Conservation (phyloP, 2,113 vertebrate genomes). For the Hyla sarda region DNA sequence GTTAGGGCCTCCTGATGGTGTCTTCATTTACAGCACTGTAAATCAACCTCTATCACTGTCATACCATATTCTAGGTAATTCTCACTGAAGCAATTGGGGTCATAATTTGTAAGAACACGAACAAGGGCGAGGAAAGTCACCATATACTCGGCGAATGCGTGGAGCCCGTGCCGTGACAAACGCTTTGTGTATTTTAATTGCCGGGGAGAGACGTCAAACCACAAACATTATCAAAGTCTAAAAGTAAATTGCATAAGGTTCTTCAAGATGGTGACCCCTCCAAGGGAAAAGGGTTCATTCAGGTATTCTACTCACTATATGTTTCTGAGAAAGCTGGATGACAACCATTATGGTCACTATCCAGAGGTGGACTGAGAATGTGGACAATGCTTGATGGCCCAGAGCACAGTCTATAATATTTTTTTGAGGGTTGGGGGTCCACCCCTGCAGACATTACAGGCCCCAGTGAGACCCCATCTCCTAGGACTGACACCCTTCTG, state of each 20-base stretch:
- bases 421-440: not conserved
- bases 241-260: not conserved
- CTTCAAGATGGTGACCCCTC: not conserved
- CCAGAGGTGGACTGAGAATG: not conserved
- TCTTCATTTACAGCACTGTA: slow-evolving; percentile 54
- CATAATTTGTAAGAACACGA: slow-evolving; percentile 30
- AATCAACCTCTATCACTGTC: slow-evolving; percentile 44
- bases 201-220: not conserved
- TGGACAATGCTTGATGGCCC: not conserved
- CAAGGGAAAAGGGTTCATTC: not conserved
- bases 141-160: not conserved
- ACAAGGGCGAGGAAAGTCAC: slow-evolving; percentile 51
- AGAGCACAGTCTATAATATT: not conserved
- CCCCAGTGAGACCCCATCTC: no score
- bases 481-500: no score
- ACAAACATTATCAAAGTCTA: slow-evolving; percentile 5
- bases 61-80: slow-evolving; percentile 52
- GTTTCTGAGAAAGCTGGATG: not conserved
- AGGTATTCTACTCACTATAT: not conserved
- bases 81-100: slow-evolving; percentile 58
- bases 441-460: no score
- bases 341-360: not conserved
- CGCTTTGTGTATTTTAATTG: slow-evolving; percentile 24
- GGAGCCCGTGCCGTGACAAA: not conserved
- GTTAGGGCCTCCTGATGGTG: slow-evolving; percentile 49